Evolutionary conservation across 1,140 invertebrate genomes (phyloP).

Genomic region (Cydia strobilella): DNA sequence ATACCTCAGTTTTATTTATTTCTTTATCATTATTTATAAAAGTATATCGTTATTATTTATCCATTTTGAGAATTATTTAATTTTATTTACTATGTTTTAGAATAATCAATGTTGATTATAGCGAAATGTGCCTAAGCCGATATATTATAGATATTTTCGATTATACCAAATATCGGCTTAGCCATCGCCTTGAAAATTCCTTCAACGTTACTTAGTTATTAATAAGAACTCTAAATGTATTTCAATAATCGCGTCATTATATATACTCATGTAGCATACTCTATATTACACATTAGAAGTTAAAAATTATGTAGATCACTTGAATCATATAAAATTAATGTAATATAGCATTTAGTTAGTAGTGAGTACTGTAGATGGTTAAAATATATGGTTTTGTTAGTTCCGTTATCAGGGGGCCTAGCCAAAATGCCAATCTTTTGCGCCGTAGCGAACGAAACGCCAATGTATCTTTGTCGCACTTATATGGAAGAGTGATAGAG

Average conservation of each 20-base stretch:
- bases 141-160: background rate
- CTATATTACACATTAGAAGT: conserved; percentile 10
- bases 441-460: too few species aligned
- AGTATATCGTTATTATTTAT: background rate
- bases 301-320: conserved; percentile 9
- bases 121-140: background rate
- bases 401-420: conserved; percentile 29
- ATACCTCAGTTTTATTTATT: conserved; percentile 6
- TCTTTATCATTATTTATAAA: background rate
- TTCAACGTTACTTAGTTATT: background rate
- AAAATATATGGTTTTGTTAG: conserved; percentile 34
- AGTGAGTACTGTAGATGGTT: conserved; percentile 36
- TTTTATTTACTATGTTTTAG: too few species aligned
- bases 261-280: conserved; percentile 40
- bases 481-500: too few species aligned
- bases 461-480: too few species aligned
- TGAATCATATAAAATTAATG: conserved; percentile 11
- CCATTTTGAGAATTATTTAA: too few species aligned
- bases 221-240: conserved; percentile 8
- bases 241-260: conserved; percentile 37
- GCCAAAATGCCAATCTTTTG: too few species aligned
- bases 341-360: conserved; percentile 38
- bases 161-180: background rate
- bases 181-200: background rate
- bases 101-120: conserved; percentile 1